A percentile compares a stretch with the other conserved stretches of the same genome.
Conservation (phyloP, 1,140 invertebrate species). For the Drosophila equinoxialis region DNA sequence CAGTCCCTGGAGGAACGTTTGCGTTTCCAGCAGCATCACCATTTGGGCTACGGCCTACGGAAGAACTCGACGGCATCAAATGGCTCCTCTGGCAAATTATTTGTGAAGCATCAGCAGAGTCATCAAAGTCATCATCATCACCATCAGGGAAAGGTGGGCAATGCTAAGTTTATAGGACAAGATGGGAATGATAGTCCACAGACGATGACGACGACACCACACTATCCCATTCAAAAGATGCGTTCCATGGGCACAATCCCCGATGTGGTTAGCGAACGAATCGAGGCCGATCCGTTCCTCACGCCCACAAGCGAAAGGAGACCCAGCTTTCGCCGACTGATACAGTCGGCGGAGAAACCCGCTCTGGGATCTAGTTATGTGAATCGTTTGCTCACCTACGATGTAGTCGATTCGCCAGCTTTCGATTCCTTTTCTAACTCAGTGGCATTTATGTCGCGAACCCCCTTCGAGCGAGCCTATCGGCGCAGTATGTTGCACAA, state of each 20-base stretch:
- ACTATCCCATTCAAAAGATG: constrained; percentile 82
- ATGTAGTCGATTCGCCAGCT: constrained; percentile 66
- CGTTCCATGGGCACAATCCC: constrained; percentile 82
- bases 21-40: constrained; percentile 59
- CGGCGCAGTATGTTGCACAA: constrained; percentile 65
- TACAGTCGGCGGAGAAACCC: constrained; percentile 69
- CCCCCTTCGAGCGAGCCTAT: constrained; percentile 79
- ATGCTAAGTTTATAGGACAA: constrained; percentile 81
- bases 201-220: constrained; percentile 1
- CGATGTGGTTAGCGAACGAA: constrained; percentile 71
- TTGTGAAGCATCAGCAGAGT: constrained; percentile 58
- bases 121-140: constrained; percentile 37
- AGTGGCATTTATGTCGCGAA: constrained; percentile 70
- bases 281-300: constrained; percentile 76
- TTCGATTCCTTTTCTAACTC: constrained; percentile 35
- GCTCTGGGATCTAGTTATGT: constrained; percentile 49
- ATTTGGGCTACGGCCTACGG: constrained; percentile 40
- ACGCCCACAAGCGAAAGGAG: constrained; percentile 71
- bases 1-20: constrained; percentile 61
- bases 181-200: constrained; percentile 64
- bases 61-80: constrained; percentile 70
- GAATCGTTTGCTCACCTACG: constrained; percentile 66
- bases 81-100: constrained; percentile 69
- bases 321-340: constrained; percentile 60
- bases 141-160: constrained; percentile 70